Percentiles rank a stretch among this genome's conserved stretches.
phyloP scores from a whole-genome alignment of 1,140 invertebrate species.

The Bombus huntii region DNA sequence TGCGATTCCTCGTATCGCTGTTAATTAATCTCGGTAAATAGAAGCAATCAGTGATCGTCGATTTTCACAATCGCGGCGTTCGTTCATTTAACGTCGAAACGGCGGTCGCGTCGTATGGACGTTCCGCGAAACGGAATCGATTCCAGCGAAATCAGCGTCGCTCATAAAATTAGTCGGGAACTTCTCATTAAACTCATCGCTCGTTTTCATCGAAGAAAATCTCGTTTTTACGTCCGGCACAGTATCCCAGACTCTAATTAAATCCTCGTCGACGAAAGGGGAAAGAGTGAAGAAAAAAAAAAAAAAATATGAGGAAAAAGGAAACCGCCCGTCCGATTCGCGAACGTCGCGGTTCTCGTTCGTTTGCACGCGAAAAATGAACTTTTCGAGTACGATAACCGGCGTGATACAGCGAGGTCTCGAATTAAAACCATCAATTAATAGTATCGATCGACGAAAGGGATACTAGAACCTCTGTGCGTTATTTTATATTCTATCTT shows the following conservation, averaged over 20 bases:
- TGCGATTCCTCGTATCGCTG: neutral
- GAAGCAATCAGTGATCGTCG: neutral
- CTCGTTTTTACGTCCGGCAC: conserved; percentile 27
- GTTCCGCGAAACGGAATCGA: neutral
- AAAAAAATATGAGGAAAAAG: neutral
- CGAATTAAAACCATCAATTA: neutral
- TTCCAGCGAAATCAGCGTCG: conserved; percentile 9
- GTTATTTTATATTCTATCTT: too few species aligned
- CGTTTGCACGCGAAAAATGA: neutral
- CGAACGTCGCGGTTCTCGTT: conserved; percentile 8
- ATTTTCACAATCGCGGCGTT: neutral
- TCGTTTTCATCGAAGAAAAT: conserved; percentile 14
- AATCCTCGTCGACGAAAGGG: conserved; percentile 4
- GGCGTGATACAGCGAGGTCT: neutral
- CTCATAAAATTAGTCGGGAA: conserved; percentile 17
- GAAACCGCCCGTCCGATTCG: conserved; percentile 4
- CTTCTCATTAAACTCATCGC: conserved; percentile 26
- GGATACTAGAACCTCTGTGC: too few species aligned
- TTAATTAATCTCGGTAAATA: conserved; percentile 19
- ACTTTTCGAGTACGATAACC: neutral
- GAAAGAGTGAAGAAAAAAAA: neutral
- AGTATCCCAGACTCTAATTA: conserved; percentile 21
- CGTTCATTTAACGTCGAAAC: conserved; percentile 12
- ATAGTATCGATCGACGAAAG: neutral
- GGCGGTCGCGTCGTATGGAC: neutral